Evolutionary conservation across 2,888 invertebrate species (phyloP).

Genomic region (Xanthorhoe designata): DNA sequence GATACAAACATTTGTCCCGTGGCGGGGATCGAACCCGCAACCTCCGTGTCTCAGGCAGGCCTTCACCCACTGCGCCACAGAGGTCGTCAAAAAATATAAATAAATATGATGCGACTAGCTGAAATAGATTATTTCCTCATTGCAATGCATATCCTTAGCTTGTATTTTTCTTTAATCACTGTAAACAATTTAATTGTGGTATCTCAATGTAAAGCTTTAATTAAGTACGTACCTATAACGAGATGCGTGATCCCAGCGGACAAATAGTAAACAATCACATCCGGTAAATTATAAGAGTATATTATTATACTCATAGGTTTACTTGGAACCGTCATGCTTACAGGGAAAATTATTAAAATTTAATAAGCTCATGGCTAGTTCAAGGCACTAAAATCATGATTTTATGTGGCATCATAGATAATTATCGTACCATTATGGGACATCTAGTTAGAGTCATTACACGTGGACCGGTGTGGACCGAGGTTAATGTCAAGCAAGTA

Average conservation of each 20-base stretch:
- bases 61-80: no score
- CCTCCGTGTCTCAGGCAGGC: no score
- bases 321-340: conserved; percentile 8
- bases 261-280: background rate
- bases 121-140: conserved; percentile 10
- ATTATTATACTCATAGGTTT: background rate
- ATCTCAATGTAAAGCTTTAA: background rate
- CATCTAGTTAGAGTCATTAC: background rate
- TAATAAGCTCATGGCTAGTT: conserved; percentile 30
- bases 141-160: background rate
- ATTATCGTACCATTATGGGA: background rate
- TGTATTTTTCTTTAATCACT: background rate
- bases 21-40: no score
- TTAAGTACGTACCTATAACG: background rate
- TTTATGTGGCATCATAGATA: background rate
- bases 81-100: no score
- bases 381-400: conserved; percentile 24
- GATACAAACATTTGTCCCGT: no score
- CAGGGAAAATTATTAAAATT: conserved; percentile 27
- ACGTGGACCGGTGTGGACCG: background rate
- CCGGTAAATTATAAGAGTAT: conserved; percentile 3
- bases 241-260: conserved; percentile 1
- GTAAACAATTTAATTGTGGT: background rate
- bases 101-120: conserved; percentile 1
- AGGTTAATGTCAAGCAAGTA: background rate